These are phyloP conservation scores for Scaptomyza montana DNA, from an alignment of 1,140 invertebrate species.

Conservation along the genomic window DNA sequence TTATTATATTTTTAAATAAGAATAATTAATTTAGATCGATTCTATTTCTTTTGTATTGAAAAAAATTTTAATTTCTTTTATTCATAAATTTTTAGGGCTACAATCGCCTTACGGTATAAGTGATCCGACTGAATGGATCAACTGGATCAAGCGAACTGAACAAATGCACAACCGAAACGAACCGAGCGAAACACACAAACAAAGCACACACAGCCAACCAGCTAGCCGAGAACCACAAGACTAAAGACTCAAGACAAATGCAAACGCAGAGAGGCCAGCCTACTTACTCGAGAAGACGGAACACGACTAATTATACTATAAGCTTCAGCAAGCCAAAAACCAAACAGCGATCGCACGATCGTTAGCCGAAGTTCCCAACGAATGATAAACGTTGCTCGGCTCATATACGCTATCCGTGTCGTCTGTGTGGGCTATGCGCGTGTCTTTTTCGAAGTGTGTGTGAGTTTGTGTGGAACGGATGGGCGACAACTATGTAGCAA, in stretches of 20 bases:
- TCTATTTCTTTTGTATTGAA: conserved; percentile 7
- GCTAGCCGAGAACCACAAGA: conserved; percentile 35
- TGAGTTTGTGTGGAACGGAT: conserved; percentile 57
- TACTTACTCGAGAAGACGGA: conserved; percentile 83
- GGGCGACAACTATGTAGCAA: conserved; percentile 61
- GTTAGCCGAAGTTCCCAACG: conserved; percentile 19
- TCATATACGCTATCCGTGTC: conserved; percentile 70
- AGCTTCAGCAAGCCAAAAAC: conserved; percentile 76
- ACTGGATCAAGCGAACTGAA: conserved; percentile 74
- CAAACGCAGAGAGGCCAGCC: conserved; percentile 48
- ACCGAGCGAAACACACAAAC: conserved; percentile 36
- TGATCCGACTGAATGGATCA: conserved; percentile 76
- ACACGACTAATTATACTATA: conserved; percentile 84
- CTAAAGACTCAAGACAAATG: conserved; percentile 27
- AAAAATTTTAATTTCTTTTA: conserved; percentile 4
- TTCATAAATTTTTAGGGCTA: not conserved
- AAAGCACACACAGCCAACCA: conserved; percentile 35
- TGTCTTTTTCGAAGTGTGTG: not conserved
- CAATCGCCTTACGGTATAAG: conserved; percentile 55
- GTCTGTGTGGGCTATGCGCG: conserved; percentile 40
- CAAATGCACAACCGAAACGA: conserved; percentile 63
- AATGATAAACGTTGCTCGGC: conserved; percentile 21
- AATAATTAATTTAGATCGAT: not conserved
- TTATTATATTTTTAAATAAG: conserved; percentile 2
- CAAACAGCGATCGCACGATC: conserved; percentile 44